A percentile compares a stretch with the other conserved stretches of the same genome.
Evolutionary conservation across 2,113 vertebrate genomes (phyloP).

Genomic region (Lichenostomus cassidix): DNA sequence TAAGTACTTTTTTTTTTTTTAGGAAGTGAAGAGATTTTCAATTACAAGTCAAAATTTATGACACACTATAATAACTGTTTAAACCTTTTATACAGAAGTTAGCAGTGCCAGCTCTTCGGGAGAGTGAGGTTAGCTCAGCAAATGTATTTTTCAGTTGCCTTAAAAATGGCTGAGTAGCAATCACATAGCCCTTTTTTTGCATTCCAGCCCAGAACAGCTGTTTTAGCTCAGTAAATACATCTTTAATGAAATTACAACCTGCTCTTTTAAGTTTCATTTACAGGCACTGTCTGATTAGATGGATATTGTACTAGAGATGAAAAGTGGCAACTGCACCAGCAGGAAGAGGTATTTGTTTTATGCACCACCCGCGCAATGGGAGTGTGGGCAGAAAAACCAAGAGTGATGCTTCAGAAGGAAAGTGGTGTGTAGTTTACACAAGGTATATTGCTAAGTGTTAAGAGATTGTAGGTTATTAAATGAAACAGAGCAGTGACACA

Average conservation of each 20-base stretch:
- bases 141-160: constrained; percentile 51
- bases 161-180: constrained; percentile 54
- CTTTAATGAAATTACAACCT: constrained; percentile 80
- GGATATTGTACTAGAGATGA: constrained; percentile 43
- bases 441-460: neutral
- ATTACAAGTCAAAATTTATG: constrained; percentile 77
- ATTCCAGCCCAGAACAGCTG: constrained; percentile 59
- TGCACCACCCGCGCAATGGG: neutral
- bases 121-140: constrained; percentile 55
- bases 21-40: constrained; percentile 72
- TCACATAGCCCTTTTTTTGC: neutral
- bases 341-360: constrained; percentile 26
- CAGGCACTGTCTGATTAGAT: constrained; percentile 54
- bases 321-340: constrained; percentile 40
- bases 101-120: constrained; percentile 62
- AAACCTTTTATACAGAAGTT: constrained; percentile 67
- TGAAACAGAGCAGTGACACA: neutral
- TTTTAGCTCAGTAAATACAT: constrained; percentile 78
- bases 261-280: constrained; percentile 39
- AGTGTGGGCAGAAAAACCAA: neutral
- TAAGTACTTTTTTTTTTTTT: constrained; percentile 59
- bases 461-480: neutral
- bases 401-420: neutral
- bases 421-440: neutral
- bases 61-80: constrained; percentile 73